A percentile compares a stretch with the other conserved stretches of the same genome.
Evolutionary conservation across 1,140 invertebrate genomes (phyloP).

Genomic region (Lethocerus indicus): DNA sequence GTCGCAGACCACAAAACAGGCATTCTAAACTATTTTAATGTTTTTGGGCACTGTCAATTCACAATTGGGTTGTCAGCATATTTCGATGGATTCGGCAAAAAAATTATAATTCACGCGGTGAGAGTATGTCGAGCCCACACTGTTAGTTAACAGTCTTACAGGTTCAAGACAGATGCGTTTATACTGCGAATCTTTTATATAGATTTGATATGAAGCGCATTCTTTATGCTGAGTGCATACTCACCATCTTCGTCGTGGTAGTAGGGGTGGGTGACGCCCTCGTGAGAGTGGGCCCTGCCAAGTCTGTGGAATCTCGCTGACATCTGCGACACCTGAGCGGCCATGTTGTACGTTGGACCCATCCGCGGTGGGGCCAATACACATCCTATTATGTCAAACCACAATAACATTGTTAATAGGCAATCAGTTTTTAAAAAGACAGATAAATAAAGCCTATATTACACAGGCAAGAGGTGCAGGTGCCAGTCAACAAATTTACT

Average conservation of each 20-base stretch:
- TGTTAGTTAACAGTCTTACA: background rate
- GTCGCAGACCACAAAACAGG: no score
- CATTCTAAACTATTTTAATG: no score
- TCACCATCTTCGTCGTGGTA: slow-evolving; percentile 28
- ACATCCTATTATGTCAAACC: no score
- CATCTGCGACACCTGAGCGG: slow-evolving; percentile 67
- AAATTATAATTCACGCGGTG: background rate
- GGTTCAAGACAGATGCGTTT: background rate
- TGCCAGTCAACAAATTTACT: no score
- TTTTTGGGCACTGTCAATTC: no score
- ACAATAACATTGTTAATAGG: no score
- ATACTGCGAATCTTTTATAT: background rate
- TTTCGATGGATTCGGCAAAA: background rate
- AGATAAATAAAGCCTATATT: no score
- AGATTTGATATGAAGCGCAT: background rate
- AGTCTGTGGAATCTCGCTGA: slow-evolving; percentile 49
- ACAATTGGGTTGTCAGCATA: no score
- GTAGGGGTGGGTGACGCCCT: slow-evolving; percentile 60
- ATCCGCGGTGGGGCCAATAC: no score
- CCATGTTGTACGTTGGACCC: slow-evolving; percentile 53
- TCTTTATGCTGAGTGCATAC: background rate
- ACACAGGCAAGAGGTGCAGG: no score
- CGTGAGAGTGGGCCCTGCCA: slow-evolving; percentile 68
- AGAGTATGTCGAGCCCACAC: background rate
- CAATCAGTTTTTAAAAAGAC: no score